Base-by-base conservation (phyloP, 2,113 vertebrate species). In the Pachycephala philippinensis region DNA sequence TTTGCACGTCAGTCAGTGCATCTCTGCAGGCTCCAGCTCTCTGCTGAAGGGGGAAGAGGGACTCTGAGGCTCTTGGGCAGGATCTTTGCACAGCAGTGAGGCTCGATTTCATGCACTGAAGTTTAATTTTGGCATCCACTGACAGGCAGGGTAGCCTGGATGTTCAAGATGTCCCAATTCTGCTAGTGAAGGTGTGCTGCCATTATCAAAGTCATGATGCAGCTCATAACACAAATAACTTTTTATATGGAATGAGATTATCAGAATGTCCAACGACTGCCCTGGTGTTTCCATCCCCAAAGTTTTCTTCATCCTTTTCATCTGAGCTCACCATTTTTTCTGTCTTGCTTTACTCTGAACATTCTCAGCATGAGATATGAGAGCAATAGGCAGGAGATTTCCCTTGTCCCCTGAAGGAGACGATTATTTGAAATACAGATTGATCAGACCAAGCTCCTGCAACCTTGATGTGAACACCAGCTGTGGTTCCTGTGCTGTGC, bases 111-210 rank as follows among this genome's bases (percentile, higher is more conserved):
- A 15, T 23, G 18, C 40, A 49, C 31, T 33, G 28, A 56, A 24
- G 12, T 92, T 92, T 95, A 84, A 90, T 97, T 90, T 47, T 68
- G 56, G 23, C 56, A 70, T 31, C 26, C 6, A 5, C 21, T 78
- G 24, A 19, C 22, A 56, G 52, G 6, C 31, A 86, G 22, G 71
- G 54, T 21, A 72, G 24, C 50, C 44, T 60, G 37, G 17, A 40
- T 53, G 16, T 59, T 78, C 72, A 81, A 87, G 27, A 59, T 74
- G 65, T 82, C 49, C 87, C 30, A 50, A 0, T 83, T 91, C 21
- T 3, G 5, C 31, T 42, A 3, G n/a, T 63, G 33, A 9, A 79
- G 26, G 14, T 39, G 30, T n/a, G 42, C 60, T 61, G 21, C 6
- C 4, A 0, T n/a, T 74, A 30, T n/a, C 66, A 72, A 80, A 88